Evolutionary conservation across 2,888 invertebrate species (phyloP), one percentile per base, ranked within the genome.

Genomic region (Atherix ibis): DNA sequence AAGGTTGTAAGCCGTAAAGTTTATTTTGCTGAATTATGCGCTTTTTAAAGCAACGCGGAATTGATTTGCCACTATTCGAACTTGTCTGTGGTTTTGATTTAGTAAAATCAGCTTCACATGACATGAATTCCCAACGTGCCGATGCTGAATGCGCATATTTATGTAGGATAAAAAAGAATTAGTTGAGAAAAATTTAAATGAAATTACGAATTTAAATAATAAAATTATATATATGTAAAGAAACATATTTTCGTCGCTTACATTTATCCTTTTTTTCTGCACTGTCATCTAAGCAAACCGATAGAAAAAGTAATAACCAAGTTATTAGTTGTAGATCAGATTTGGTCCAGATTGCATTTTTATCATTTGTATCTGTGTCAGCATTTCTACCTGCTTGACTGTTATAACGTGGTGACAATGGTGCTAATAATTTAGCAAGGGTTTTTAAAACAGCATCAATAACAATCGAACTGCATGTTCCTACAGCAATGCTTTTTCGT

Each of bases 51-150:
- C 59, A 58, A 18, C 60, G 50, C 4, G 58, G 42, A 33, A 58
- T 56, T 27, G 58, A 56, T 26, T 55, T 53, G 4, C 54, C 53
- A 32, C 40, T 48, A 19, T 49, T 53, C 10, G 35, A 39, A 5
- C 49, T 47, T 10, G 51, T 48, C 35, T 52, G 57, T 3, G 56
- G 51, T 13, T 55, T 50, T 24, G 58, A 52, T 44, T 58, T 50
- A 44, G 65, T 58, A 53, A 71, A 68, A 56, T 71, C 54, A 50
- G 71, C 50, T 55, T 79, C 79, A 37, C 85, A 87, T 44, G 84
- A 82, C 51, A 91, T 81, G 66, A 89, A 91, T 58, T 87, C 85
- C 89, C 89, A 91, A 37, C 88, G 73, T 33, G 55, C 60, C 6
- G 57, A 48, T 25, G 59, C 60, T 61, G 15, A 26, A 28, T n/a